phyloP scores from a whole-genome alignment of 2,888 invertebrate genomes.

The Caenorhabditis doughertyi region DNA sequence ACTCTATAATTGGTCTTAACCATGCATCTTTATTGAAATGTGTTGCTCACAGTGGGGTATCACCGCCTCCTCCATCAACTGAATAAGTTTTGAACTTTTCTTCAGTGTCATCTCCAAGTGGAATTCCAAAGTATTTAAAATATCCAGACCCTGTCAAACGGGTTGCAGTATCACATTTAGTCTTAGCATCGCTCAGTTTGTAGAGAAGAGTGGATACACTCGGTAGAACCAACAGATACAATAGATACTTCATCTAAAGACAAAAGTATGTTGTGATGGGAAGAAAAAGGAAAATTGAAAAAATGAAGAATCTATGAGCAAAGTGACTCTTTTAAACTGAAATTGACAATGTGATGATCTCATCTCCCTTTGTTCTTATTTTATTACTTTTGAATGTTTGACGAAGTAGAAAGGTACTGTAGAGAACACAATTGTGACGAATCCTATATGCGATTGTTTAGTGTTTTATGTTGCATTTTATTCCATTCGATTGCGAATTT shows the following conservation, averaged over 20 bases:
- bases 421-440: neutral
- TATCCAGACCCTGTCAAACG: neutral
- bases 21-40: neutral
- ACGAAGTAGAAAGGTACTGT: slow-evolving; percentile 11
- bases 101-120: neutral
- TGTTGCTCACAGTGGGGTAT: neutral
- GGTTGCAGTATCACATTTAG: neutral
- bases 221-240: neutral
- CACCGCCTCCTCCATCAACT: neutral
- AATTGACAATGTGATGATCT: slow-evolving; percentile 11
- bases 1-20: neutral
- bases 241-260: slow-evolving; percentile 32
- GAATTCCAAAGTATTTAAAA: neutral
- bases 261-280: neutral
- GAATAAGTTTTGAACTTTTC: neutral
- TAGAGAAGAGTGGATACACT: neutral
- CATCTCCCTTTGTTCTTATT: slow-evolving; percentile 12
- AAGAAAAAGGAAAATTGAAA: neutral
- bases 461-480: slow-evolving; percentile 37
- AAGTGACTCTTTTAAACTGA: neutral
- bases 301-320: neutral
- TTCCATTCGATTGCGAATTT: neutral
- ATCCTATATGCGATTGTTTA: slow-evolving; percentile 15
- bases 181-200: neutral
- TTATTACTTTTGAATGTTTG: neutral